Evolutionary conservation across 1,140 invertebrate species (phyloP).

Genomic region (Neotoxoptera formosana): DNA sequence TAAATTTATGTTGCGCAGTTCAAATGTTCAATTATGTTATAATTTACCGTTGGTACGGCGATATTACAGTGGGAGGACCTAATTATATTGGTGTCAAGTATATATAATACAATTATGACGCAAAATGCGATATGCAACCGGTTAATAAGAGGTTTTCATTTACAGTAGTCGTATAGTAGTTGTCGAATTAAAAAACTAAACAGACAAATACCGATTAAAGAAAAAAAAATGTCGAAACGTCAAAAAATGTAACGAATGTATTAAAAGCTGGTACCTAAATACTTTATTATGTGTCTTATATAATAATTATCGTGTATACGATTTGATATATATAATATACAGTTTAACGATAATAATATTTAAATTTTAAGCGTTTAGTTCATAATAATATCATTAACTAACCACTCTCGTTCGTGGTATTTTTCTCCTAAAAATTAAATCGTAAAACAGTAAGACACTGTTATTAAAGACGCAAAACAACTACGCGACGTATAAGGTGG

Average conservation of each 20-base stretch:
- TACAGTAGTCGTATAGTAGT: background rate
- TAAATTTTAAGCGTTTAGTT: background rate
- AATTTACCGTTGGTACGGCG: background rate
- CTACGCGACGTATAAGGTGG: constrained; percentile 28
- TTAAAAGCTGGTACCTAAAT: background rate
- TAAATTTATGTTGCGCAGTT: background rate
- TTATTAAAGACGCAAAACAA: background rate
- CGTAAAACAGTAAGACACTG: background rate
- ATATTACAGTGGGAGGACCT: constrained; percentile 45
- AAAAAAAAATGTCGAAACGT: background rate
- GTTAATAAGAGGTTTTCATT: background rate
- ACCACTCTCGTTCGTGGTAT: background rate
- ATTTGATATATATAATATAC: background rate
- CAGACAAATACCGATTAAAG: background rate
- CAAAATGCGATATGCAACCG: constrained; percentile 27
- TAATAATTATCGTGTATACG: background rate
- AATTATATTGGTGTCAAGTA: constrained; percentile 45
- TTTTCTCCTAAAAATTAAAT: background rate
- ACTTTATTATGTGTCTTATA: background rate
- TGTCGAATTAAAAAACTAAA: background rate
- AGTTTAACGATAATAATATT: background rate
- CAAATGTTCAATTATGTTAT: background rate
- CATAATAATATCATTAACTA: background rate
- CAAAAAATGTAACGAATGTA: background rate
- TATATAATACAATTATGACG: background rate